Evolutionary conservation across 2,797 vertebrate genomes (phyloP), one percentile per base, ranked within the genome.

Genomic region (Macroramphosus scolopax): DNA sequence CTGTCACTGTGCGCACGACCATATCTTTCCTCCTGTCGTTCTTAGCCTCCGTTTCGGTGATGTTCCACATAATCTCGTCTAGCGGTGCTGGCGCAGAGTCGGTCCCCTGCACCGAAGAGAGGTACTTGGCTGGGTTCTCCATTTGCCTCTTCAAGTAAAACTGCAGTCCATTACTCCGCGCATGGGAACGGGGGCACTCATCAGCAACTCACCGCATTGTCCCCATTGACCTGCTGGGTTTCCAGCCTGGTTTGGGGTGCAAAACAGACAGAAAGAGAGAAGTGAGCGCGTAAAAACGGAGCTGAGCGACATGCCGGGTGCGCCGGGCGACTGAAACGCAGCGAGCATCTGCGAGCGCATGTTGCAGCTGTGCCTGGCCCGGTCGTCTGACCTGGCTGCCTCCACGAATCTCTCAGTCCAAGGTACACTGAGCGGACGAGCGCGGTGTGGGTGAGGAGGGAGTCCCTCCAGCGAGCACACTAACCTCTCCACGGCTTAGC

Each of bases 1-100:
- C 95, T 1, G 93, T 95, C 58, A 95, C 80, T 34, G 92, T 83
- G 2, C 91, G 88, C 49, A 64, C 35, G 28, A 87, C 48, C 68
- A 83, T 57, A 40, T 88, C 86, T 59, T 64, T 83, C 24, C 71
- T 13, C 8, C 26, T 43, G 39, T 82, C 76, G 17, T 55, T 53
- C 18, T 79, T 81, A 14, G 66, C 81, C 60, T 85, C 77, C 4
- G 80, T 55, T 28, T 81, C 84, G 36, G 84, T 89, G 57, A 53
- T 58, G 87, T 91, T 90, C 87, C 78, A 87, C 88, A 89, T 87
- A 9, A 69, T 80, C 53, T 85, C 84, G 59, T 69, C 80, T 9
- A 77, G 50, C 43, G 82, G 79, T 35, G 76, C 63, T 42, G 80
- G 82, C 25, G 63, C 60, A 43, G 81, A 71, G 67, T 82, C 80